phyloP scores from a whole-genome alignment of 2,888 invertebrate genomes.

The Athrips mouffetella region DNA sequence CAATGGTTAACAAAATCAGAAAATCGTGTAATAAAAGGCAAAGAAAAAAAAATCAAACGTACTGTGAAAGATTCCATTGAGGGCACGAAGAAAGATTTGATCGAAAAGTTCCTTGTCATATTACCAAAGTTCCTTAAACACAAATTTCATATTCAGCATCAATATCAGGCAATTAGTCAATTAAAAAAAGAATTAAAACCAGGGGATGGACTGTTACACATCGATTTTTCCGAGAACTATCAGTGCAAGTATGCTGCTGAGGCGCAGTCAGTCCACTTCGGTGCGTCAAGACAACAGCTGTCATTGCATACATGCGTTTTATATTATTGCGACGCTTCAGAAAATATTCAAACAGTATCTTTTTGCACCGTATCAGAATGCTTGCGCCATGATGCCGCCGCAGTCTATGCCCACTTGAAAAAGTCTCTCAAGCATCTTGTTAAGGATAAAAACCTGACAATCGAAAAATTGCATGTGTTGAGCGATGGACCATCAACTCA shows the following conservation, averaged over 20 bases:
- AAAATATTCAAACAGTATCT: neutral
- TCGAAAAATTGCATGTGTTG: neutral
- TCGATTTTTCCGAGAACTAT: slow-evolving; percentile 18
- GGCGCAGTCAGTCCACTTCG: slow-evolving; percentile 7
- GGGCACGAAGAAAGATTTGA: neutral
- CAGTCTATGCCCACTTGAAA: neutral
- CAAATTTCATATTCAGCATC: neutral
- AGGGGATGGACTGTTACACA: slow-evolving; percentile 12
- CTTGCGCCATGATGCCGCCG: neutral
- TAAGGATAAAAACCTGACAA: neutral
- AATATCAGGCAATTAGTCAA: neutral
- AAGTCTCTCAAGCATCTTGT: neutral
- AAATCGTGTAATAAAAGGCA: too few species aligned
- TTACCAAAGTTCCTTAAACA: slow-evolving; percentile 11
- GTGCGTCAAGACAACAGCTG: slow-evolving; percentile 8
- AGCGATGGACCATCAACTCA: neutral
- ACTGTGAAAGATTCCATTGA: slow-evolving; percentile 6
- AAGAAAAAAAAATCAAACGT: neutral
- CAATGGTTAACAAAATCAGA: too few species aligned
- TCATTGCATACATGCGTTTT: slow-evolving; percentile 6
- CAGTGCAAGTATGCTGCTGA: slow-evolving; percentile 8
- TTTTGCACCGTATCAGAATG: slow-evolving; percentile 2
- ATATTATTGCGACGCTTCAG: neutral
- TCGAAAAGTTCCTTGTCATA: too few species aligned
- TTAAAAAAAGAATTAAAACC: slow-evolving; percentile 5